Base-by-base conservation (phyloP, 2,888 invertebrate genomes). In the Pogonocherus hispidulus region DNA sequence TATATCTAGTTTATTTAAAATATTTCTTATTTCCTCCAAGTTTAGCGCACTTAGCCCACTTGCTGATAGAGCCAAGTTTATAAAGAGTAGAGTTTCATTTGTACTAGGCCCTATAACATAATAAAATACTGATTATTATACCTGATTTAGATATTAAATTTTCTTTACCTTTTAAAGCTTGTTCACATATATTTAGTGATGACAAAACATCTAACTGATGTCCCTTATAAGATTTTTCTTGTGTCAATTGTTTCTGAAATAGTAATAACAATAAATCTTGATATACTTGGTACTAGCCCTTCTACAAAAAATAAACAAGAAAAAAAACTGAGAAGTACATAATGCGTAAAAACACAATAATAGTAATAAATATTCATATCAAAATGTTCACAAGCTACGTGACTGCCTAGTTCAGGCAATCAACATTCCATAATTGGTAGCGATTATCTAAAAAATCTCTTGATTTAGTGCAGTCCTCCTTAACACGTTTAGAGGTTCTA, bases 141-240 rank as follows among this genome's bases (percentile, higher is more conserved):
- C n/a, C 41, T 14, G 8, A 14, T 20, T 20, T 22, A 41, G 16
- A 11, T 27, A 2, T n/a, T 23, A 2, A 20, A 2, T 55, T 23
- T 27, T 51, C 9, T 35, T 56, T 78, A 44, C 92, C 92, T 83
- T 88, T 89, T 37, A 93, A 82, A 68, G 90, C 88, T 80, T 90
- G 88, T 85, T 93, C 92, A 44, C 92, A 92, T 56, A 95, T 88
- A 67, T 92, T 91, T 70, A 95, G 86, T 56, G 94, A 92, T 19
- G 94, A 93, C 35, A 94, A 85, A 69, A 91, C 90, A 84, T 92
- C 92, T 23, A 92, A 84, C 81, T 90, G 89, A 79, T 90, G 90
- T 76, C 90, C 90, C 66, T 90, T 91, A 81, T 90, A 90, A 68
- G 89, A 89, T 80, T 90, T 90, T 76, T 90, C 90, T 71, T 86